Conservation (phyloP, 2,888 invertebrate species). For the Drosophila quasianomalipes region DNA sequence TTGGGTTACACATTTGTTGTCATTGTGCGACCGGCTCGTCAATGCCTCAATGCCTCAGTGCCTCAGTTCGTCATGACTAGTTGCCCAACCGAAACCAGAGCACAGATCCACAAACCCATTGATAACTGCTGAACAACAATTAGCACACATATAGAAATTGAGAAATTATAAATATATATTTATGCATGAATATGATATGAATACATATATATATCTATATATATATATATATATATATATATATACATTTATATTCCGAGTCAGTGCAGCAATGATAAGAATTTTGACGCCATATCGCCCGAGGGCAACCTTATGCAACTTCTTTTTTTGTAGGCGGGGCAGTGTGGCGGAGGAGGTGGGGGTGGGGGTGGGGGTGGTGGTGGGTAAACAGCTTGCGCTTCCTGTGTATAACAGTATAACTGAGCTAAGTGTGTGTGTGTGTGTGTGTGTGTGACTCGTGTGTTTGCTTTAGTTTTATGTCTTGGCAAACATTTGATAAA, state of each 20-base stretch:
- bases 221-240: conserved; percentile 8
- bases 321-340: background rate
- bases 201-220: conserved; percentile 7
- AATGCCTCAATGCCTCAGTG: conserved; percentile 4
- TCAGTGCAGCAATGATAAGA: conserved; percentile 57
- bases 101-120: conserved; percentile 8
- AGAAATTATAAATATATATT: conserved; percentile 30
- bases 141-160: conserved; percentile 2
- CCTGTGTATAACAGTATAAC: conserved; percentile 41
- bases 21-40: conserved; percentile 1
- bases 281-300: conserved; percentile 36
- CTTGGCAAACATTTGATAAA: conserved; percentile 74
- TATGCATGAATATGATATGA: background rate
- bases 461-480: conserved; percentile 70
- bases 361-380: background rate
- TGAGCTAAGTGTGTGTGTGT: background rate
- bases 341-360: background rate
- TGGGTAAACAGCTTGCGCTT: conserved; percentile 25
- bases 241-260: background rate
- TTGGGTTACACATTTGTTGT: background rate
- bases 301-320: conserved; percentile 20
- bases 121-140: conserved; percentile 26
- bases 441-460: conserved; percentile 10
- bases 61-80: conserved; percentile 26
- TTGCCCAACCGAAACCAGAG: conserved; percentile 22